A percentile compares a stretch with the other conserved stretches of the same genome.
Conservation (phyloP, 2,888 invertebrate genomes). For the Baronia brevicornis region DNA sequence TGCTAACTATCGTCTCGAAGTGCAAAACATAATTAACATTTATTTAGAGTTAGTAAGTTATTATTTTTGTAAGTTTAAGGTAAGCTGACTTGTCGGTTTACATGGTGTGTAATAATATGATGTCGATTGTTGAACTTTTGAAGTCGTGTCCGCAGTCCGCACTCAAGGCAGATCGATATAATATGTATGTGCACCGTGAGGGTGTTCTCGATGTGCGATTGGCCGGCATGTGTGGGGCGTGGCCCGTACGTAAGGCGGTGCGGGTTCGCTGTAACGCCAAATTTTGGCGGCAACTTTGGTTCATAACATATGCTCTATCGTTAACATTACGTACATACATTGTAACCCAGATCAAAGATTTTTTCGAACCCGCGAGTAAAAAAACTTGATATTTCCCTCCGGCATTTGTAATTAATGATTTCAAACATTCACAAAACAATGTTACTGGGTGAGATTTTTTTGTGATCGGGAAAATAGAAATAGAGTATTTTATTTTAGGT, state of each 20-base stretch:
- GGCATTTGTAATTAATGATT: too few relatives aligned
- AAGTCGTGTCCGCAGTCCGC: slow-evolving; percentile 60
- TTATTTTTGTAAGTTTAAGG: too few relatives aligned
- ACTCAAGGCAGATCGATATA: slow-evolving; percentile 73
- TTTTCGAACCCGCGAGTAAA: too few relatives aligned
- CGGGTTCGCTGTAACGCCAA: slow-evolving; percentile 31
- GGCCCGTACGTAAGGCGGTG: slow-evolving; percentile 59
- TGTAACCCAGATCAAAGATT: too few relatives aligned
- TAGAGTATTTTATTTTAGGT: too few relatives aligned
- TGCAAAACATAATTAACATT: too few relatives aligned
- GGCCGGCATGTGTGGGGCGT: slow-evolving; percentile 66
- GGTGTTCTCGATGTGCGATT: slow-evolving; percentile 66
- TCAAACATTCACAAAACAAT: too few relatives aligned
- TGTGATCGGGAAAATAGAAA: too few relatives aligned
- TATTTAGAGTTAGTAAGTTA: too few relatives aligned
- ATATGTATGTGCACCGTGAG: slow-evolving; percentile 70
- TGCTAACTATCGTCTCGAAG: too few relatives aligned
- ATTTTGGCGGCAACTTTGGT: slow-evolving; percentile 71
- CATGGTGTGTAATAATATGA: slow-evolving; percentile 74
- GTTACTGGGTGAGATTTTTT: too few relatives aligned
- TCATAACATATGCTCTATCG: slow-evolving; percentile 32
- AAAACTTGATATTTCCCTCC: too few relatives aligned
- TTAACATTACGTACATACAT: slow-evolving; percentile 21
- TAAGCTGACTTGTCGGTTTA: slow-evolving; percentile 72
- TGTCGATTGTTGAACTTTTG: slow-evolving; percentile 73